These are phyloP conservation scores for Sciaenops ocellatus DNA, from an alignment of 2,797 vertebrate species.

Conservation along the genomic window DNA sequence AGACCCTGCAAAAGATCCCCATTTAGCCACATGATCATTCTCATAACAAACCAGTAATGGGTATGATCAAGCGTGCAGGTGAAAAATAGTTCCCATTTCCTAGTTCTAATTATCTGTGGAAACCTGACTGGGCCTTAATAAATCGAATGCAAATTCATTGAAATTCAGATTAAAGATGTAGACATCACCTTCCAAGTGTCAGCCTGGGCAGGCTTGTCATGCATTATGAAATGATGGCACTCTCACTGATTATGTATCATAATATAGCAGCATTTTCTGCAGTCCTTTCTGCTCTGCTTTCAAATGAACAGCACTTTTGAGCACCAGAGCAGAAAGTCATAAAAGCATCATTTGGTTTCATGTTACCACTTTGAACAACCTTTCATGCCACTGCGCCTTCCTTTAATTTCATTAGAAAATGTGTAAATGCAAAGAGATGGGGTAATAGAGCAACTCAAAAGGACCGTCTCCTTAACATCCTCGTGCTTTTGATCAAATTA, in stretches of 20 bases:
- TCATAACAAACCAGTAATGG: constrained; percentile 13
- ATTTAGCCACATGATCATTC: constrained; percentile 21
- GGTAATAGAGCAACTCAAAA: constrained; percentile 39
- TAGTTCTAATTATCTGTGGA: constrained; percentile 26
- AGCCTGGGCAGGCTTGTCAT: constrained; percentile 33
- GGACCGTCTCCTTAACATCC: constrained; percentile 47
- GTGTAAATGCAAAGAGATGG: constrained; percentile 36
- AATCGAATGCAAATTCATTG: constrained; percentile 44
- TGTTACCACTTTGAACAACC: constrained; percentile 58
- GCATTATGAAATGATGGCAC: constrained; percentile 45
- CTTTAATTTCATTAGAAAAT: constrained; percentile 61
- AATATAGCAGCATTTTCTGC: constrained; percentile 32
- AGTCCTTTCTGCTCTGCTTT: constrained; percentile 29
- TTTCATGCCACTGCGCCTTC: constrained; percentile 48
- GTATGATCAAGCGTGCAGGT: constrained; percentile 9
- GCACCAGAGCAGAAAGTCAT: constrained; percentile 60
- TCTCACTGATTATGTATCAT: constrained; percentile 39
- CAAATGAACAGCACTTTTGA: constrained; percentile 55
- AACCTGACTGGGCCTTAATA: constrained; percentile 15
- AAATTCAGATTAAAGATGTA: constrained; percentile 53
- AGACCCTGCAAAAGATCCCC: constrained; percentile 14
- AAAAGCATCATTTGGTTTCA: constrained; percentile 63
- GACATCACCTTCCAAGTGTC: constrained; percentile 39
- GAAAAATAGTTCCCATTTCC: constrained; percentile 21
- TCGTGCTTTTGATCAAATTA: constrained; percentile 59